Evolutionary conservation across 1,140 invertebrate genomes (phyloP), one percentile per base, ranked within the genome.

Genomic region (Micrasema longulum): DNA sequence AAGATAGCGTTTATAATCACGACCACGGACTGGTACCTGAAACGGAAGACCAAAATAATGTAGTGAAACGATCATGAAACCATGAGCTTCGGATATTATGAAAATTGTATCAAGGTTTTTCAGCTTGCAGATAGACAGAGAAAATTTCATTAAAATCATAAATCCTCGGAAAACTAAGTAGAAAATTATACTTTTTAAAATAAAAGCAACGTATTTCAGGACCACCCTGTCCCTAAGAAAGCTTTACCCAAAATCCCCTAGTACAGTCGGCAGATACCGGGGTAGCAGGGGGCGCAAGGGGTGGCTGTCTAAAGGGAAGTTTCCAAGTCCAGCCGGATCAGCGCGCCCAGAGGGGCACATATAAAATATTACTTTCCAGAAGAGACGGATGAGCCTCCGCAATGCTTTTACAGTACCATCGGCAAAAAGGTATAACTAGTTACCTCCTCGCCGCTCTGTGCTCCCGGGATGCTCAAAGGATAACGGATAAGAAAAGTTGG

Each of bases 191-290:
- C 1, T 1, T 7, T 2, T 2, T 43, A n/a, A 52, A 52, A 6
- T 3, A 23, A 23, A 1, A 4, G 50, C 20, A 62, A 62, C 36
- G 66, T 66, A 66, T 67, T 41, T 71, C 57, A 26, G 36, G n/a
- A 45, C 12, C 57, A 9, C 18, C 11, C 0, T 63, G 57, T 63
- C 22, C 36, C 18, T 3, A 57, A 72, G 70, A 65, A 72, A 43
- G 70, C 62, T 66, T 66, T 66, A 48, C 47, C 50, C 31, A n/a
- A 66, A 66, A 66, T 65, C 50, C 70, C 63, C 52, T 50, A 23
- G n/a, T n/a, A 65, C 50, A 63, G 14, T 45, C 57, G 57, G 64
- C 48, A 35, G 35, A 41, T 64, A 60, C 16, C 52, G 50, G 63
- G 63, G 57, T 7, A 53, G 63, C 26, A 48, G 31, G n/a, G 10